Percentiles rank a stretch among this genome's conserved stretches.
These are phyloP conservation scores for Toxotes jaculatrix DNA, from an alignment of 2,113 vertebrate genomes.

Conservation along the genomic window DNA sequence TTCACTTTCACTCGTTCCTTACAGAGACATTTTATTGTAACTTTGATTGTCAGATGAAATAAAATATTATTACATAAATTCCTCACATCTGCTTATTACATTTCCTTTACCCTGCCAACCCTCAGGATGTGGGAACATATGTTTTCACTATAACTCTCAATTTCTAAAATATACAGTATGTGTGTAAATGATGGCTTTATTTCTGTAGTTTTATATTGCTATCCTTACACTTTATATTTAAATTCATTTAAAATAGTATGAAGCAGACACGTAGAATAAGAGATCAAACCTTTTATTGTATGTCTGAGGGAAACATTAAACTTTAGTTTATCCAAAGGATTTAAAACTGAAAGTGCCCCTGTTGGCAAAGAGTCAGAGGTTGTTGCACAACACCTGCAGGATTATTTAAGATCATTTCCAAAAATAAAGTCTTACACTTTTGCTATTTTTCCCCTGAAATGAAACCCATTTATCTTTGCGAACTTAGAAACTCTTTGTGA, in stretches of 20 bases:
- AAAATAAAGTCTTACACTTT: background rate
- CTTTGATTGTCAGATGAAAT: slow-evolving; percentile 6
- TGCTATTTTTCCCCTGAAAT: slow-evolving; percentile 7
- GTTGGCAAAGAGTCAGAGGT: background rate
- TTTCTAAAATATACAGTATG: background rate
- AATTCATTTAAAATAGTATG: background rate
- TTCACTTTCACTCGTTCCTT: background rate
- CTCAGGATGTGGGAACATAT: background rate
- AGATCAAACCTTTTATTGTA: background rate
- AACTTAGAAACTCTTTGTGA: slow-evolving; percentile 11
- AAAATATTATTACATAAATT: background rate
- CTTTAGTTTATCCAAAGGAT: background rate
- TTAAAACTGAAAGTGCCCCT: background rate
- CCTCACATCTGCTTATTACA: slow-evolving; percentile 1
- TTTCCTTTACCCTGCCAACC: background rate
- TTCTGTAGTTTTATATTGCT: background rate
- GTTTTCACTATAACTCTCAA: background rate
- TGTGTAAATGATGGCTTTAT: background rate
- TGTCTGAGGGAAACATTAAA: background rate
- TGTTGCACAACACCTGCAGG: slow-evolving; percentile 5
- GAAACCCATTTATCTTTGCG: slow-evolving; percentile 11
- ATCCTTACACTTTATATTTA: background rate
- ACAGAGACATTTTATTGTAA: slow-evolving; percentile 1
- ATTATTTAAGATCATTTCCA: slow-evolving; percentile 5
- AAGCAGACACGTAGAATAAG: background rate